Evolutionary conservation across 2,888 invertebrate species (phyloP).

Genomic region (Ditula angustiorana): DNA sequence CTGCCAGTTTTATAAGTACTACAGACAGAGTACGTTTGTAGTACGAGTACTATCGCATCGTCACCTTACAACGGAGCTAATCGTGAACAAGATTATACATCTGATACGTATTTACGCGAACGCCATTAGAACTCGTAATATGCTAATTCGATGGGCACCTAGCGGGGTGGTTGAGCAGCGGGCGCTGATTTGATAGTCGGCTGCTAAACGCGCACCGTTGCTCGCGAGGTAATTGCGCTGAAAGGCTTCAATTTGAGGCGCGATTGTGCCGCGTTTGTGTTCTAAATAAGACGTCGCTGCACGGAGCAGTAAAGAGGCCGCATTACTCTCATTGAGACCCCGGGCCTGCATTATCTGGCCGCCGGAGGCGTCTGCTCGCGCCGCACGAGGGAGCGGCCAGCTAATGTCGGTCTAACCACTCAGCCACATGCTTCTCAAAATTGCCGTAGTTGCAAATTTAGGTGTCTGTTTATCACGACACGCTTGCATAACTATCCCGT

Average conservation of each 20-base stretch:
- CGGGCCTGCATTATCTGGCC: constrained; percentile 72
- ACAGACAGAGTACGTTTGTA: constrained; percentile 5
- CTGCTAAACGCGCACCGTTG: constrained; percentile 68
- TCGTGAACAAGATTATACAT: constrained; percentile 44
- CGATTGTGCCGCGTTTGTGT: constrained; percentile 72
- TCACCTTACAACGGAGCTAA: constrained; percentile 19
- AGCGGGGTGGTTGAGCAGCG: constrained; percentile 50
- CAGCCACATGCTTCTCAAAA: constrained; percentile 43
- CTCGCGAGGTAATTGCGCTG: constrained; percentile 76
- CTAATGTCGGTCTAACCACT: constrained; percentile 42
- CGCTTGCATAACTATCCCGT: constrained; percentile 37
- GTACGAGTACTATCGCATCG: background rate
- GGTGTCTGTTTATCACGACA: constrained; percentile 41
- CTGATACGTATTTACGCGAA: constrained; percentile 45
- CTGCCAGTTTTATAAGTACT: background rate
- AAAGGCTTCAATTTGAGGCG: constrained; percentile 80
- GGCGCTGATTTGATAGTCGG: constrained; percentile 70
- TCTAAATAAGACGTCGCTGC: constrained; percentile 82
- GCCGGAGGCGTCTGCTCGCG: constrained; percentile 65
- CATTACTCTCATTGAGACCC: constrained; percentile 80
- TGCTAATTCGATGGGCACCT: constrained; percentile 57
- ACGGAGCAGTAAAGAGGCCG: constrained; percentile 77
- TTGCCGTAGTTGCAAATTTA: constrained; percentile 39
- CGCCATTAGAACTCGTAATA: constrained; percentile 48
- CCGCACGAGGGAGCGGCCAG: constrained; percentile 53